A percentile compares a stretch with the other conserved stretches of the same genome.
Conservation (phyloP, 2,888 invertebrate species). For the Hypomecis punctinalis region DNA sequence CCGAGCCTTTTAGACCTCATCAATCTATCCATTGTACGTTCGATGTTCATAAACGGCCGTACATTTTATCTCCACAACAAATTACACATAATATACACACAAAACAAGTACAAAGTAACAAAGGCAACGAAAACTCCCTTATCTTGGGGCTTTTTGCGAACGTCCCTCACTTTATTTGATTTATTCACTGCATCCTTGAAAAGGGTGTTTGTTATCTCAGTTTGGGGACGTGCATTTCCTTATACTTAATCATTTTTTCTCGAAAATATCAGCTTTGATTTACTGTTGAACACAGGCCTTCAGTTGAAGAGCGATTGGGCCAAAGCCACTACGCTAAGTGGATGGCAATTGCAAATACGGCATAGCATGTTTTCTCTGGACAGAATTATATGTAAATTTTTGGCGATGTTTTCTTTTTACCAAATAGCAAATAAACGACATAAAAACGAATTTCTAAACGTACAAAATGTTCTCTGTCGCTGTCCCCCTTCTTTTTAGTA, state of each 20-base stretch:
- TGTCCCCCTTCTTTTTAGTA: no score
- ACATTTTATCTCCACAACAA: conserved; percentile 10
- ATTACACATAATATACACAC: conserved; percentile 6
- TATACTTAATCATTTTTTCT: conserved; percentile 14
- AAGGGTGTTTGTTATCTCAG: conserved; percentile 16
- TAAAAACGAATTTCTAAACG: no score
- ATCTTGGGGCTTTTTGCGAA: conserved; percentile 22
- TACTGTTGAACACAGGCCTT: no score
- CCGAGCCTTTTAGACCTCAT: background rate
- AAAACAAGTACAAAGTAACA: conserved; percentile 1
- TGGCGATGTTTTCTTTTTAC: no score
- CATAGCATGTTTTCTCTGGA: no score
- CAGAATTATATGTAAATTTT: no score
- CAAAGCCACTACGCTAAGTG: no score
- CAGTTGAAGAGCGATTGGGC: no score
- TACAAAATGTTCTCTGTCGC: no score
- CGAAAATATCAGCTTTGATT: background rate
- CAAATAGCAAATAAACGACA: no score
- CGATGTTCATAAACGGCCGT: background rate
- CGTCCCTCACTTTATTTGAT: conserved; percentile 24
- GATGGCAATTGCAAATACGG: no score
- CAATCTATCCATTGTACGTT: background rate
- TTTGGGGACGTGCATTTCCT: conserved; percentile 13
- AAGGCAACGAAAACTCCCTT: conserved; percentile 16
- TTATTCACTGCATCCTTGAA: conserved; percentile 19